These are phyloP conservation scores for Drosophila greeni DNA, from an alignment of 2,888 invertebrate species.

Conservation along the genomic window DNA sequence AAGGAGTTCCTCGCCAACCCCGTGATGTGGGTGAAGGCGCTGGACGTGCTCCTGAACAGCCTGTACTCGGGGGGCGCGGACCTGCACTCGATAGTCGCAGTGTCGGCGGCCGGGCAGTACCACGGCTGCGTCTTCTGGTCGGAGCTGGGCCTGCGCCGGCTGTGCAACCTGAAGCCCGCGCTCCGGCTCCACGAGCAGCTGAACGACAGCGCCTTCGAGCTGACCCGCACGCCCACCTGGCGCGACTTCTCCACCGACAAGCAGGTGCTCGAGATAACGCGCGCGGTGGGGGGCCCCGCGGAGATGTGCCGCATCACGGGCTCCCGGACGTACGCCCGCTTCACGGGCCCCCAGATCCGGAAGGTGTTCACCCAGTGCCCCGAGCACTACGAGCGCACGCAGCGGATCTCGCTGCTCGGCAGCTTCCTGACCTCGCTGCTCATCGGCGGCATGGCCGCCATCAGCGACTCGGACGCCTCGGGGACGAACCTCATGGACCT, in stretches of 20 bases:
- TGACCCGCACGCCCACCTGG: slow-evolving; percentile 18
- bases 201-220: slow-evolving; percentile 36
- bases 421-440: slow-evolving; percentile 58
- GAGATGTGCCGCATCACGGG: slow-evolving; percentile 49
- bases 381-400: slow-evolving; percentile 31
- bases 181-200: slow-evolving; percentile 56
- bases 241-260: slow-evolving; percentile 14
- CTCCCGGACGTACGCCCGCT: slow-evolving; percentile 26
- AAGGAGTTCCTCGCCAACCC: slow-evolving; percentile 84
- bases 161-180: slow-evolving; percentile 46
- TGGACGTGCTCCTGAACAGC: slow-evolving; percentile 91
- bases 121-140: slow-evolving; percentile 55
- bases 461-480: slow-evolving; percentile 52
- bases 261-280: slow-evolving; percentile 37
- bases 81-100: slow-evolving; percentile 86
- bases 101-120: slow-evolving; percentile 76
- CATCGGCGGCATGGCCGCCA: slow-evolving; percentile 55
- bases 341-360: slow-evolving; percentile 51
- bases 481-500: slow-evolving; percentile 84
- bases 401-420: slow-evolving; percentile 53
- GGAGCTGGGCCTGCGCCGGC: slow-evolving; percentile 43
- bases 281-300: slow-evolving; percentile 16
- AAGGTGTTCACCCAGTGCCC: slow-evolving; percentile 30
- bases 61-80: slow-evolving; percentile 88
- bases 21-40: slow-evolving; percentile 95